A percentile compares a stretch with the other conserved stretches of the same genome.
These are phyloP conservation scores for Synanthedon formicaeformis DNA, from an alignment of 2,888 invertebrate species.

Conservation along the genomic window DNA sequence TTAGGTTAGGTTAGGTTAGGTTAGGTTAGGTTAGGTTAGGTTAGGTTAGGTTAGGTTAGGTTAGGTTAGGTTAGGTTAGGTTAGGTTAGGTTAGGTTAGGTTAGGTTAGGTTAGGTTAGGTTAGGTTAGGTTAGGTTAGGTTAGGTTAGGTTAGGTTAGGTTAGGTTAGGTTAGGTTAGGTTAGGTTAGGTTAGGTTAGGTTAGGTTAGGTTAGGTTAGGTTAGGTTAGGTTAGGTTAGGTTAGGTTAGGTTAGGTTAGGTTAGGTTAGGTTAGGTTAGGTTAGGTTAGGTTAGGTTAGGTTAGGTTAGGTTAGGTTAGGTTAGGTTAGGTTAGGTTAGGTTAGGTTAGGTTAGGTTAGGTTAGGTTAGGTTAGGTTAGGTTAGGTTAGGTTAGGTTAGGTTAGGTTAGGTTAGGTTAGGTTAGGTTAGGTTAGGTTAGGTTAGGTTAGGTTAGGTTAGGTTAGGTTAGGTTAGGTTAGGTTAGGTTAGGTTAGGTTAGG, in stretches of 20 bases:
- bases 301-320: conserved; percentile 13
- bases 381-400: conserved; percentile 4
- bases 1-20: conserved; percentile 1
- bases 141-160: conserved; percentile 1
- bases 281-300: conserved; percentile 13
- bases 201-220: conserved; percentile 1
- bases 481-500: conserved; percentile 8
- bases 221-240: conserved; percentile 1
- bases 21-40: conserved; percentile 1
- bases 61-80: conserved; percentile 1
- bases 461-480: conserved; percentile 8
- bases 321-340: conserved; percentile 11
- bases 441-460: conserved; percentile 8
- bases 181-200: conserved; percentile 1
- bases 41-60: conserved; percentile 1
- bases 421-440: conserved; percentile 7
- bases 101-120: conserved; percentile 1
- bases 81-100: conserved; percentile 1
- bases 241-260: conserved; percentile 1
- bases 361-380: conserved; percentile 8
- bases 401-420: conserved; percentile 8
- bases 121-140: conserved; percentile 1
- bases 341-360: conserved; percentile 8
- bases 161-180: conserved; percentile 1
- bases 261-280: conserved; percentile 1